phyloP scores from a whole-genome alignment of 2,113 vertebrate species.

The Platanista minor region DNA sequence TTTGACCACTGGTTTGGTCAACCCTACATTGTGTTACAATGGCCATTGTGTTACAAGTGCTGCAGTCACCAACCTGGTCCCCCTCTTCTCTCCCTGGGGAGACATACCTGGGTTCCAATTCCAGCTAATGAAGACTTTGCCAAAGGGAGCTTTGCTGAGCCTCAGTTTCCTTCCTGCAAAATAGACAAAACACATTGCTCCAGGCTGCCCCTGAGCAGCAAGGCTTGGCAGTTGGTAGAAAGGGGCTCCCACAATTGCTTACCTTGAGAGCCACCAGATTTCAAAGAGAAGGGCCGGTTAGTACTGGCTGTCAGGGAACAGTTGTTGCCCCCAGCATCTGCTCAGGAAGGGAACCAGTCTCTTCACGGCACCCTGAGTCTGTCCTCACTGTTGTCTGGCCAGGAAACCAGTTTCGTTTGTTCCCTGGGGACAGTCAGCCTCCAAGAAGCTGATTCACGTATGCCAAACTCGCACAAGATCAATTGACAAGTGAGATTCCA shows the following conservation, averaged over 20 bases:
- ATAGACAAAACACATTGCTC: neutral
- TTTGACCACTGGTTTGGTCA: neutral
- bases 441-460: neutral
- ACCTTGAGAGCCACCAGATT: neutral
- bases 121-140: neutral
- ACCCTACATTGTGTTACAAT: neutral
- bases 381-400: neutral
- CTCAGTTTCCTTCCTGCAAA: constrained; percentile 29
- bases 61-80: neutral
- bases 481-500: neutral
- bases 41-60: neutral
- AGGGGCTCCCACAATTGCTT: neutral
- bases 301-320: neutral
- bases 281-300: neutral
- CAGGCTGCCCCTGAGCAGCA: neutral
- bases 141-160: neutral
- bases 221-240: neutral
- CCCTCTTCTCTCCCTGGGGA: neutral
- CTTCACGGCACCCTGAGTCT: neutral
- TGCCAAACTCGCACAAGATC: neutral
- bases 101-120: neutral
- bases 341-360: neutral
- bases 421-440: neutral
- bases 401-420: constrained; percentile 28
- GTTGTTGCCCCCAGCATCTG: neutral